A percentile compares a stretch with the other conserved stretches of the same genome.
Evolutionary conservation across 2,113 vertebrate species (phyloP).

Genomic region (Tupaia tana): DNA sequence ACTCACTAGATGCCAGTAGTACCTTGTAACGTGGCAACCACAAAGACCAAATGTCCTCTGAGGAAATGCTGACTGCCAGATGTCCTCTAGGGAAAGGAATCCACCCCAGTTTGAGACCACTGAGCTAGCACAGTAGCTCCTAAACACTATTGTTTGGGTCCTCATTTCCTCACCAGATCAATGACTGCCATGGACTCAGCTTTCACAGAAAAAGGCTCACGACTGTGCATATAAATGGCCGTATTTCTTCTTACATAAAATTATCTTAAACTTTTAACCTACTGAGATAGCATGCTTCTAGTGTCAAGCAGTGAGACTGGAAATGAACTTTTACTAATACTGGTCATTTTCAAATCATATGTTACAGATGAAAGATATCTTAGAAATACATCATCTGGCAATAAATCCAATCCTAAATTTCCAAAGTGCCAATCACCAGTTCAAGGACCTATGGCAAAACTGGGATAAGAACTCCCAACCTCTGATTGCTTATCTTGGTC

Average conservation of each 20-base stretch:
- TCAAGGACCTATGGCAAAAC: not conserved
- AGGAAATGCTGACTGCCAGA: not conserved
- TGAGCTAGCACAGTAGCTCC: not conserved
- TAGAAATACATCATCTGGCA: not conserved
- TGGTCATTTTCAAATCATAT: constrained; percentile 52
- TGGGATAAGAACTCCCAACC: not conserved
- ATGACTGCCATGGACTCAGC: not conserved
- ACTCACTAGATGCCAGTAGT: not conserved
- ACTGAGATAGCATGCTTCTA: not conserved
- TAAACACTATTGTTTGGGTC: not conserved
- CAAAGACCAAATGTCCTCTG: not conserved
- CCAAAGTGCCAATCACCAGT: not conserved
- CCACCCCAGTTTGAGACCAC: not conserved
- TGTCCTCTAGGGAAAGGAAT: not conserved
- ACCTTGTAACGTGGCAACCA: not conserved
- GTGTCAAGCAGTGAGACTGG: constrained; percentile 14
- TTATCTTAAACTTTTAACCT: constrained; percentile 18
- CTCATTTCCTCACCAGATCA: not conserved
- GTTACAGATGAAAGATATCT: not conserved
- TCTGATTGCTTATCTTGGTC: not conserved
- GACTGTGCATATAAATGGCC: not conserved
- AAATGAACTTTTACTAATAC: not conserved
- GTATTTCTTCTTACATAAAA: not conserved
- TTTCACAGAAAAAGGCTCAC: not conserved
- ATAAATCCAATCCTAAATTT: constrained; percentile 17